Evolutionary conservation across 2,888 invertebrate genomes (phyloP), one percentile per base, ranked within the genome.

Genomic region (Coenonympha glycerion): DNA sequence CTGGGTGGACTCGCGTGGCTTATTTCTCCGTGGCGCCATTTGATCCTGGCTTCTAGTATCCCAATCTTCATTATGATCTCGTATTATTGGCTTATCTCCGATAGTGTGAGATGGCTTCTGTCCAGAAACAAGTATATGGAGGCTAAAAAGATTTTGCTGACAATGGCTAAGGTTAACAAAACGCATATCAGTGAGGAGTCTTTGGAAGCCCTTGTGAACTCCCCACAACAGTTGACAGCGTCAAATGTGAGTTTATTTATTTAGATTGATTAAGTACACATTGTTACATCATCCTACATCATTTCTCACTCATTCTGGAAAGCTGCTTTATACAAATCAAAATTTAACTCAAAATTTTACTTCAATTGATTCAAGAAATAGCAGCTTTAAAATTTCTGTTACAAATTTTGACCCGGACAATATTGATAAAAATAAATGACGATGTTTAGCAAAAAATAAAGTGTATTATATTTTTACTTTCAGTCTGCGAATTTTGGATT

Each of bases 51-150:
- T 1, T 73, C 92, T 18, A 93, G 93, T 65, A 82, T 89, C 0
- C 94, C 94, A 0, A 90, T 91, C 16, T 76, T 93, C 45, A 66
- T 93, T 0, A 83, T 92, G 51, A 66, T 94, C 36, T 66, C 85
- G 3, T 92, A 93, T 66, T 89, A 91, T 59, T 91, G 92, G 90
- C 59, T 92, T 11, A 56, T 81, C 4, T 62, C 71, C 0, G 93
- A 93, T 76, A 93, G 93, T 31, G 87, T 92, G n/a, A 87, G 94
- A 56, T 95, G 95, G 95, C 84, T 94, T 18, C 73, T 93, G 3
- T 90, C 91, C 2, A 91, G 92, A 60, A 88, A 90, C 22, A 89
- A 89, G 61, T 88, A 87, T 52, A 84, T 89, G 1, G 88, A 91
- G 59, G 93, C 92, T 0, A 89, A 88, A 59, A 68, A 65, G 3